These are phyloP conservation scores for Ictidomys tridecemlineatus DNA, from an alignment of 2,113 vertebrate species.

Conservation along the genomic window DNA sequence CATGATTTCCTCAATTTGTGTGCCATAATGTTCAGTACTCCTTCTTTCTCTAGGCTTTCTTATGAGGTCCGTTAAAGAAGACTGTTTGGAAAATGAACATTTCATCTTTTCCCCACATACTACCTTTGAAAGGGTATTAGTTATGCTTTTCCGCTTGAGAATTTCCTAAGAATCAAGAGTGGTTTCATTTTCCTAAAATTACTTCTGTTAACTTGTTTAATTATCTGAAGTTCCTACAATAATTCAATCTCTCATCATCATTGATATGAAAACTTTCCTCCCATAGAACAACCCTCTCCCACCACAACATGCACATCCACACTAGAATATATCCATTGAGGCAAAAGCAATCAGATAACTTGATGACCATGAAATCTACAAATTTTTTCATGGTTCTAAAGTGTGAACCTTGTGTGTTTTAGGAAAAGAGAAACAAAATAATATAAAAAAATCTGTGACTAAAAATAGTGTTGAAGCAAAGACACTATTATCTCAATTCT, in stretches of 20 bases:
- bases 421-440: neutral
- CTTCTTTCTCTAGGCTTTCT: constrained; percentile 49
- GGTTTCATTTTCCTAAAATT: neutral
- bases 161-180: neutral
- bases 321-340: neutral
- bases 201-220: neutral
- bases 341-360: neutral
- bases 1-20: constrained; percentile 69
- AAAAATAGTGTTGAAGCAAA: neutral
- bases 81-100: constrained; percentile 66
- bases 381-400: neutral
- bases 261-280: neutral
- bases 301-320: neutral
- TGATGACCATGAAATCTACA: neutral
- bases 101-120: constrained; percentile 41
- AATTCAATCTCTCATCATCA: neutral
- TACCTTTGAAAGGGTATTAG: constrained; percentile 65
- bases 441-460: neutral
- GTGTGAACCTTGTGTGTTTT: neutral
- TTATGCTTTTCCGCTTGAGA: constrained; percentile 30
- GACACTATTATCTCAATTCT: neutral
- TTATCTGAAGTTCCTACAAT: neutral
- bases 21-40: constrained; percentile 58
- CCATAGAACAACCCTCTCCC: neutral
- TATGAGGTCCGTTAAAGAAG: constrained; percentile 67